A percentile compares a stretch with the other conserved stretches of the same genome.
phyloP scores from a whole-genome alignment of 2,113 vertebrate genomes.

The Sigmodon hispidus region DNA sequence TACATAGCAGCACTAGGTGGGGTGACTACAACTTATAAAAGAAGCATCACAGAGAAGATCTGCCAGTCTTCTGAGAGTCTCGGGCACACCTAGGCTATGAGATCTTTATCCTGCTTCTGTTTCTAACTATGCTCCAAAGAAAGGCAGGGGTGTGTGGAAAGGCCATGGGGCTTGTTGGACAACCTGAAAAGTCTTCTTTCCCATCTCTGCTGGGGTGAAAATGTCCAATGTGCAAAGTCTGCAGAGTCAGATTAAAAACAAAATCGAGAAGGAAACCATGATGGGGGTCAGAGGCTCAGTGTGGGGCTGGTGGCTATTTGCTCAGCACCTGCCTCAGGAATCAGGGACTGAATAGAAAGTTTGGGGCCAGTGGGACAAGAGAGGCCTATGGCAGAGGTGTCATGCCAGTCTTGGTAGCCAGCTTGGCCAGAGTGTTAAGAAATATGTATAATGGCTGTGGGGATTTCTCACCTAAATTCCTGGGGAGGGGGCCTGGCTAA shows the following conservation, averaged over 20 bases:
- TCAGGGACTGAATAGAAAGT: not conserved
- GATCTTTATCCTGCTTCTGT: not conserved
- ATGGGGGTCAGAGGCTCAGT: rapidly evolving
- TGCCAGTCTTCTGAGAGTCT: not conserved
- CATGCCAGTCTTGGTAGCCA: not conserved
- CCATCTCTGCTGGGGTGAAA: not conserved
- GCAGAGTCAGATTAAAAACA: too few species aligned
- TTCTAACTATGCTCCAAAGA: not conserved
- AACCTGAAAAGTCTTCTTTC: not conserved
- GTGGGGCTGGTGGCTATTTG: too few species aligned
- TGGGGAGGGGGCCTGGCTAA: not conserved
- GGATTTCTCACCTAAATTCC: not conserved
- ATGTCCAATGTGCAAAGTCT: not conserved
- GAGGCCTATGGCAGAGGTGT: not conserved
- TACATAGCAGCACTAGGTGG: not conserved
- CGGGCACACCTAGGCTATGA: not conserved
- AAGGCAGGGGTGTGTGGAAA: not conserved
- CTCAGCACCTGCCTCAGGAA: not conserved
- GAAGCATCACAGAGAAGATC: not conserved
- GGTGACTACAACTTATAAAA: not conserved
- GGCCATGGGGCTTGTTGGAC: not conserved
- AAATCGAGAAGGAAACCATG: not conserved
- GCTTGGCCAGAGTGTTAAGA: not conserved
- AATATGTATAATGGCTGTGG: not conserved
- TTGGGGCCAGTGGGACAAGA: not conserved